Evolutionary conservation across 2,797 vertebrate species (phyloP), one percentile per base, ranked within the genome.

Genomic region (Premnoplex brunnescens): DNA sequence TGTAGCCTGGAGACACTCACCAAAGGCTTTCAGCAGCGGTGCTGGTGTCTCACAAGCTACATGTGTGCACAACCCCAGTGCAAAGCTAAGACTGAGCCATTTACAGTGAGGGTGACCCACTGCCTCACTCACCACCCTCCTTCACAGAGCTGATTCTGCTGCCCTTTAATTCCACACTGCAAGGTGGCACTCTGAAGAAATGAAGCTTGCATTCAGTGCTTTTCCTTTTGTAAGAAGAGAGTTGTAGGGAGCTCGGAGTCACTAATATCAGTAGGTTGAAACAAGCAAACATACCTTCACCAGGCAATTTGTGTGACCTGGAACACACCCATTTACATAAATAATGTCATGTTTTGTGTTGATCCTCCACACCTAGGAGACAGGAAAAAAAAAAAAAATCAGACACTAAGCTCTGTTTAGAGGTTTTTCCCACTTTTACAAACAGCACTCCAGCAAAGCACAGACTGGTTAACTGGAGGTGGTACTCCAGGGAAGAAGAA

Each of bases 281-380:
- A 67, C 2, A 26, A 36, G 34, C 22, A 80, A 88, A 85, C 97
- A 69, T 98, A 99, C 99, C 99, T 99, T 99, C 84, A 99, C 98
- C 91, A 99, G 96, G 96, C 99, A 99, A 95, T 98, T 99, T 49
- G 60, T 98, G 97, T 99, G 99, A 52, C 99, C 99, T 12, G 99
- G 99, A 56, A 99, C 98, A 32, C 98, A 99, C 11, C 99, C 99
- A 76, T 99, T 97, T 39, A 99, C 98, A 39, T 99, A 99, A 94
- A 99, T 98, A 69, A 99, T 97, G 79, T 99, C 98, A 84, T 98
- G 95, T 89, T 98, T 99, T 93, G 98, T 99, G 96, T 99, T 99
- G 96, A 99, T 97, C 96, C 99, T 98, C 99, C 99, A 99, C 41
- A 99, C 97, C 99, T 99, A 94, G n/a, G 73, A 89, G 30, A 93